A percentile compares a stretch with the other conserved stretches of the same genome.
These are phyloP conservation scores for Anguilla japonica DNA, from an alignment of 2,113 vertebrate species.

Conservation along the genomic window DNA sequence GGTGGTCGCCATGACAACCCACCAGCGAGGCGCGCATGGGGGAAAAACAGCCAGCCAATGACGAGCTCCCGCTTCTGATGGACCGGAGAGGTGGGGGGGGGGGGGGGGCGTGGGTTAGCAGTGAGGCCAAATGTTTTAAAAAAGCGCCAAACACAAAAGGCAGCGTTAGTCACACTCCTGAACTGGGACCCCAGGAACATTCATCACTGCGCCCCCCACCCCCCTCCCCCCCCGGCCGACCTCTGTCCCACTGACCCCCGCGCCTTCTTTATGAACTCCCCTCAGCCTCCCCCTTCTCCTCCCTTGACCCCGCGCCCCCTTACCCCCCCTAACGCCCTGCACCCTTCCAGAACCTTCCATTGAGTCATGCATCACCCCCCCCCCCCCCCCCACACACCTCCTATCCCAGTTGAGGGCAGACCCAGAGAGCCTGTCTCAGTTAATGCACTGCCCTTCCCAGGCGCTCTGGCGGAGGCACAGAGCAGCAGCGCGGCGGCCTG, in stretches of 20 bases:
- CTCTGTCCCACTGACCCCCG: slow-evolving; percentile 22
- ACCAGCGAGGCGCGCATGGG: not conserved
- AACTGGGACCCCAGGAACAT: slow-evolving; percentile 1
- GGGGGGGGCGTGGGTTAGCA: not conserved
- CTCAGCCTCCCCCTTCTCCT: not conserved
- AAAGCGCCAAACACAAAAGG: not conserved
- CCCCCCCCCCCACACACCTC: not conserved
- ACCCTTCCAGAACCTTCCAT: slow-evolving; percentile 35
- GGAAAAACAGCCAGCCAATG: not conserved
- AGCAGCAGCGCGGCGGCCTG: not conserved
- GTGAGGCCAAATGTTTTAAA: not conserved
- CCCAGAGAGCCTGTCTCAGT: not conserved
- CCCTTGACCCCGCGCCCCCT: slow-evolving; percentile 2
- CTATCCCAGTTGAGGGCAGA: not conserved
- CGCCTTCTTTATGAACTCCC: slow-evolving; percentile 20
- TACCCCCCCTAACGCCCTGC: not conserved
- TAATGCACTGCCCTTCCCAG: not conserved
- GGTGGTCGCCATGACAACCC: not conserved
- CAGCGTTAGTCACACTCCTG: not conserved
- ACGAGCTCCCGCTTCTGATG: not conserved
- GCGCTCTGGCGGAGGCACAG: not conserved
- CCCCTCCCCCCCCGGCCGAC: slow-evolving; percentile 21
- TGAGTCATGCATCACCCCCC: slow-evolving; percentile 14
- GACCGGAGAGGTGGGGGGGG: not conserved
- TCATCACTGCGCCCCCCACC: slow-evolving; percentile 29